Evolutionary conservation across 2,888 invertebrate species (phyloP).

Genomic region (Leptothorax acervorum): DNA sequence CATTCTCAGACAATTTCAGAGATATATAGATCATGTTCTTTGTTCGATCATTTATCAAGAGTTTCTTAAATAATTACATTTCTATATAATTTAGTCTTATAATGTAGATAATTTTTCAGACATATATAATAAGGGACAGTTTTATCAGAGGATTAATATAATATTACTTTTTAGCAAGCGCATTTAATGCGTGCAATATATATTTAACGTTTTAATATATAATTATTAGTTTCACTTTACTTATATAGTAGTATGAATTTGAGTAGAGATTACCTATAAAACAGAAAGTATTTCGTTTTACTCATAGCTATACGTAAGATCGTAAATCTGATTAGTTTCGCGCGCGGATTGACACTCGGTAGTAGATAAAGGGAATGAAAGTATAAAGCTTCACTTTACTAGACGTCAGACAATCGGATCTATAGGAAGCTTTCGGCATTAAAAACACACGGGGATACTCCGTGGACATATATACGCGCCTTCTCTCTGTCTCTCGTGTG

Average conservation of each 20-base stretch:
- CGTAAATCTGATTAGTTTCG: slow-evolving; percentile 8
- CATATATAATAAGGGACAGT: not conserved
- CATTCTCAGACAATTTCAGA: not conserved
- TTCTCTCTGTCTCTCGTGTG: slow-evolving; percentile 48
- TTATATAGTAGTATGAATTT: not conserved
- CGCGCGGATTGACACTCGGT: slow-evolving; percentile 11
- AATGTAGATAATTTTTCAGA: not conserved
- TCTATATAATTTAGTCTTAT: not conserved
- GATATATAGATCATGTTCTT: not conserved
- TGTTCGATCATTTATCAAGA: not conserved
- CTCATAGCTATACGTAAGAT: not conserved
- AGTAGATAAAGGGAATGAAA: slow-evolving; percentile 12
- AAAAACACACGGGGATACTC: slow-evolving; percentile 48
- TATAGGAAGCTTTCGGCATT: slow-evolving; percentile 45
- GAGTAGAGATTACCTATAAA: not conserved
- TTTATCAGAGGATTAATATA: not conserved
- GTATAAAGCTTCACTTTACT: slow-evolving; percentile 33
- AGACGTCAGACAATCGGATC: slow-evolving; percentile 36
- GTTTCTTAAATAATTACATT: not conserved
- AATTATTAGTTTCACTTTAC: slow-evolving; percentile 2
- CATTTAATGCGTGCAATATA: not conserved
- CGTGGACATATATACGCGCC: slow-evolving; percentile 7
- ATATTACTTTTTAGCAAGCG: not conserved
- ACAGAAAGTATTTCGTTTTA: not conserved
- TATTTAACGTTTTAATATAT: not conserved